Evolutionary conservation across 64 coral and sea anemone species (phyloP), one percentile per base, ranked within the genome.

Genomic region (Acropora yongei): DNA sequence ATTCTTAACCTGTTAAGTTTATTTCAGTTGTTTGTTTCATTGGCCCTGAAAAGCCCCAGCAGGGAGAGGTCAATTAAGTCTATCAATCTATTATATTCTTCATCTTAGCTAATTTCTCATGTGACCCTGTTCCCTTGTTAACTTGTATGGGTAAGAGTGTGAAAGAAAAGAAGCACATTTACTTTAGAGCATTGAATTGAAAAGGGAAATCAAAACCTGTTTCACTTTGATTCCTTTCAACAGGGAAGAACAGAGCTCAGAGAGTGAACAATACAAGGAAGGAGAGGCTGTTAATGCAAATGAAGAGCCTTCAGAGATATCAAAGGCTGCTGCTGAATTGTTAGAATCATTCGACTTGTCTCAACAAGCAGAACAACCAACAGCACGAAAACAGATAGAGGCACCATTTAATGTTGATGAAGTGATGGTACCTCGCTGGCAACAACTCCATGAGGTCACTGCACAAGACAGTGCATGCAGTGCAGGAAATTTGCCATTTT

Each of bases 361-460:
- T 49, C 51, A 5, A 72, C 61, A 80, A 8, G 18, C 5, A 41
- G 45, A 72, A n/a, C 67, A 40, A 4, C 77, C 77, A 72, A n/a
- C 44, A 16, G 16, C 72, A 4, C 47, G 8, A 19, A 88, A 58
- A 57, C 72, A 58, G 3, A 76, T 16, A 8, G 72, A 74, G 12
- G 44, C 47, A 42, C 51, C 49, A 55, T 30, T 30, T 30, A 78
- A 74, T 76, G 82, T 61, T 47, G 90, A 91, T 12, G 51, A 65
- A 47, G 55, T 83, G 18, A 69, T 50, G 10, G 16, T 91, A 61
- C 90, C 90, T 76, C 90, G 43, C 14, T 91, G 90, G 90, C 90
- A 91, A 16, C 67, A 71, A 30, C 63, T 71, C 10, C 65, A 72
- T 45, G 41, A 71, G 6, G 17, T 49, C 12, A 8, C 18, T 45